Evolutionary conservation across 1,140 invertebrate species (phyloP).

Genomic region (Camponotus vicinus): DNA sequence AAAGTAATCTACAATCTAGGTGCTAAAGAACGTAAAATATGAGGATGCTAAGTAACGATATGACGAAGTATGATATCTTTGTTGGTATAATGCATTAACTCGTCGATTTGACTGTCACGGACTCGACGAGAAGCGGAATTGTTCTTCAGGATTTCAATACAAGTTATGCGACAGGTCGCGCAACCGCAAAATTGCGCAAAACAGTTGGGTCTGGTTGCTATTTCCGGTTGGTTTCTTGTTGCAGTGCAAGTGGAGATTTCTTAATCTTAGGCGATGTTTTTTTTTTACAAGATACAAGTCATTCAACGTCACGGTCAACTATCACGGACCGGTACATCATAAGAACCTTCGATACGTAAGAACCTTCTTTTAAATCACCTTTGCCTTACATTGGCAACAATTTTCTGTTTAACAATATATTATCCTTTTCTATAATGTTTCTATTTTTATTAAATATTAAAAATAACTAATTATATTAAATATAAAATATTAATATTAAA

Average conservation of each 20-base stretch:
- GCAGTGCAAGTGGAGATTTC: background rate
- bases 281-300: constrained; percentile 21
- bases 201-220: background rate
- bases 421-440: background rate
- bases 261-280: constrained; percentile 17
- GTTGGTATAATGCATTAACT: background rate
- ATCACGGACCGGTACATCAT: background rate
- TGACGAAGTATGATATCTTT: background rate
- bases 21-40: constrained; percentile 2
- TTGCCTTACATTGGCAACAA: background rate
- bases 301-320: constrained; percentile 39
- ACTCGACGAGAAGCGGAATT: background rate
- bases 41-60: background rate
- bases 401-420: background rate
- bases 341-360: background rate
- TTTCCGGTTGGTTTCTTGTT: constrained; percentile 29
- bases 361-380: constrained; percentile 22
- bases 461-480: too few species aligned
- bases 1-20: constrained; percentile 10
- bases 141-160: constrained; percentile 14
- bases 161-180: background rate
- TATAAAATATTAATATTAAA: too few species aligned
- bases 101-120: background rate
- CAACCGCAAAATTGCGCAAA: constrained; percentile 19
- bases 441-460: background rate